Evolutionary conservation across 2,888 invertebrate species (phyloP).

Genomic region (Drosophila borborema): DNA sequence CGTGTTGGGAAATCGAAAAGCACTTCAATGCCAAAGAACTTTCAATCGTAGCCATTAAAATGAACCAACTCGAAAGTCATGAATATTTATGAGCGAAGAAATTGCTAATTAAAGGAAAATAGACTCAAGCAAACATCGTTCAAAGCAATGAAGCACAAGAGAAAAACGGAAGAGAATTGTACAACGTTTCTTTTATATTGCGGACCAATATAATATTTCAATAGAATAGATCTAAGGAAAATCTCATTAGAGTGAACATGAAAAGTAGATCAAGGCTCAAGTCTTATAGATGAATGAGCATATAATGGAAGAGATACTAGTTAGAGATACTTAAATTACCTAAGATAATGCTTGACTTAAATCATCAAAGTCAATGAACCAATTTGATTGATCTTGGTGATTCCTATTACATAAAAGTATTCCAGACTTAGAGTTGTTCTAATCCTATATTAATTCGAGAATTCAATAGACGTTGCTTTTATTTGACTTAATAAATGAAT

Average conservation of each 20-base stretch:
- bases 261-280: not conserved
- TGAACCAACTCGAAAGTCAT: not conserved
- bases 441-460: not conserved
- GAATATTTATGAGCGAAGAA: constrained; percentile 5
- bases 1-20: not conserved
- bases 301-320: too few species aligned
- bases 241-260: not conserved
- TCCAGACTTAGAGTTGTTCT: not conserved
- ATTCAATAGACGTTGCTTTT: not conserved
- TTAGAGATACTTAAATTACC: not conserved
- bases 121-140: not conserved
- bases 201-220: not conserved
- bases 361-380: not conserved
- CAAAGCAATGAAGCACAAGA: not conserved
- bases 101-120: constrained; percentile 1
- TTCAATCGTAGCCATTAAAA: constrained; percentile 1
- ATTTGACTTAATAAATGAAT: not conserved
- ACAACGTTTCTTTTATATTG: not conserved
- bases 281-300: not conserved
- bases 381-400: not conserved
- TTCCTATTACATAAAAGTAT: not conserved
- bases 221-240: not conserved
- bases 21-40: constrained; percentile 5
- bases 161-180: not conserved
- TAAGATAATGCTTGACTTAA: not conserved